A percentile compares a stretch with the other conserved stretches of the same genome.
These are phyloP conservation scores for Crematogaster levior DNA, from an alignment of 2,888 invertebrate species.

Conservation along the genomic window DNA sequence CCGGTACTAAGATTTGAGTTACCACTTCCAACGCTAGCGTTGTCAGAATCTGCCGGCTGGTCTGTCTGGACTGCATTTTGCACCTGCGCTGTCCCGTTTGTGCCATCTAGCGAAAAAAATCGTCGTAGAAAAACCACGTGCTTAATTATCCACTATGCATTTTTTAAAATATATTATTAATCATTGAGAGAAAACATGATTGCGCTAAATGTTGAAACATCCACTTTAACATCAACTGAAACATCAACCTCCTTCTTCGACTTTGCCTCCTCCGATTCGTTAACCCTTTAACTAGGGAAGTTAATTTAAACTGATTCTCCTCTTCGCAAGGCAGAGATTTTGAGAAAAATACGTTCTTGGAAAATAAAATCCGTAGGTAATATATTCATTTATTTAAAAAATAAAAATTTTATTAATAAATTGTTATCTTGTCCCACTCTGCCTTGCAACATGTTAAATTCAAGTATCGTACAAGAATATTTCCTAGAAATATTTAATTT, in stretches of 20 bases:
- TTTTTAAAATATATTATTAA: neutral
- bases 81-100: constrained; percentile 67
- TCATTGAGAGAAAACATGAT: neutral
- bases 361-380: neutral
- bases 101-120: constrained; percentile 74
- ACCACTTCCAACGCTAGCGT: constrained; percentile 85
- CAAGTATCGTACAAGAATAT: neutral
- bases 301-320: constrained; percentile 11
- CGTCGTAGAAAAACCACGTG: neutral
- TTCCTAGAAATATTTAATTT: constrained; percentile 1
- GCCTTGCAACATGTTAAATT: neutral
- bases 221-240: no score
- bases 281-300: constrained; percentile 10
- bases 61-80: constrained; percentile 77
- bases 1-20: constrained; percentile 87
- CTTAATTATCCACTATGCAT: neutral
- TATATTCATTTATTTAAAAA: no score
- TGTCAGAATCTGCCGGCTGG: constrained; percentile 82
- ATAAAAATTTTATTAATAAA: neutral
- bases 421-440: neutral
- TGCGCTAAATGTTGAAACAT: neutral
- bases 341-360: neutral
- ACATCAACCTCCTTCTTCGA: constrained; percentile 9
- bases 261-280: neutral
- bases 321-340: neutral